phyloP scores from a whole-genome alignment of 2,113 vertebrate genomes.

The Otis tarda region DNA sequence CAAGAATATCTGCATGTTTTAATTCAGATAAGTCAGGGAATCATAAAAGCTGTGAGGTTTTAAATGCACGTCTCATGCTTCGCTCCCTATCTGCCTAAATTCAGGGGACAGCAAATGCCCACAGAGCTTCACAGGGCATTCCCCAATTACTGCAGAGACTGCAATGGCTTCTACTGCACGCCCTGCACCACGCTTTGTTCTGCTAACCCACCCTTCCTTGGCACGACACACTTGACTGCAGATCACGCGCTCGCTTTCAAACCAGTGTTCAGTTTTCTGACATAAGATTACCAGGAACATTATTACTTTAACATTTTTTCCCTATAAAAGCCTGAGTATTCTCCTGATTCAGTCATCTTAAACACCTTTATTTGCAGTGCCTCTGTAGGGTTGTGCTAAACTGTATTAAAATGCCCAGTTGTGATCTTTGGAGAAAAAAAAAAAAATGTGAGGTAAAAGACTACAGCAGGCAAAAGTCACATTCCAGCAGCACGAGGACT shows the following conservation, averaged over 20 bases:
- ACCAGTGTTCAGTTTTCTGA: not conserved
- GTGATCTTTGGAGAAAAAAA: not conserved
- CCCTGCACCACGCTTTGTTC: accelerated
- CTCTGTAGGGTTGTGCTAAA: not conserved
- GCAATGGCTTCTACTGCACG: not conserved
- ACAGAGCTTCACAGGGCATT: not conserved
- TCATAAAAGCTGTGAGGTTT: not conserved
- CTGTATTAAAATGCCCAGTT: not conserved
- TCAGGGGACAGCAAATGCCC: not conserved
- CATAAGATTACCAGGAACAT: not conserved
- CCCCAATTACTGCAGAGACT: not conserved
- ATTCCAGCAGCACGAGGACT: not conserved
- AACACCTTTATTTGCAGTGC: not conserved
- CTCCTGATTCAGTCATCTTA: not conserved
- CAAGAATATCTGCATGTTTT: not conserved
- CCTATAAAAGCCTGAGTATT: not conserved
- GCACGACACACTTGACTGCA: not conserved
- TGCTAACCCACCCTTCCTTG: too few relatives aligned
- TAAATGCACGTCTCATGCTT: not conserved
- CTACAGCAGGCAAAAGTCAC: not conserved
- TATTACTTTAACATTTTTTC: not conserved
- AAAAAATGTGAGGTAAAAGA: not conserved
- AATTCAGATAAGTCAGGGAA: not conserved
- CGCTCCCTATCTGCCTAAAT: not conserved
- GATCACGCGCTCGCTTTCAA: not conserved